Conservation (phyloP, 2,113 vertebrate species). For the Heptranchias perlo region DNA sequence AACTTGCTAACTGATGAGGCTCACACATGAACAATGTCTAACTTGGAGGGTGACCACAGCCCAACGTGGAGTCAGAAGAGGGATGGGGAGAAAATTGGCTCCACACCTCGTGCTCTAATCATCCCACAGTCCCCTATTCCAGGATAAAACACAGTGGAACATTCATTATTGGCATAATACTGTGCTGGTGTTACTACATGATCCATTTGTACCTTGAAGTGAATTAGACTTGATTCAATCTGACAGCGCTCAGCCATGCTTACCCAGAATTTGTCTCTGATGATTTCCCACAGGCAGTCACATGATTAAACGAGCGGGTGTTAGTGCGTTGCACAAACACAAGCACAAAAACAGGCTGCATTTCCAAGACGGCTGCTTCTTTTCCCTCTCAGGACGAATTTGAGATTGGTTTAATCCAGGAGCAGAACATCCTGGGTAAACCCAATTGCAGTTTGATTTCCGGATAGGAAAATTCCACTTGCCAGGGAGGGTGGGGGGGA, state of each 20-base stretch:
- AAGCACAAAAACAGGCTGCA: neutral
- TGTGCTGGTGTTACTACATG: slow-evolving; percentile 13
- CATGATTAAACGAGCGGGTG: neutral
- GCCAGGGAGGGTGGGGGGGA: neutral
- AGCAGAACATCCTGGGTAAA: neutral
- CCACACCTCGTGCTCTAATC: neutral
- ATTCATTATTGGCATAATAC: slow-evolving; percentile 9
- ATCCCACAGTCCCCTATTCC: neutral
- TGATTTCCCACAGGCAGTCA: slow-evolving; percentile 23
- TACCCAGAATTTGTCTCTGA: neutral
- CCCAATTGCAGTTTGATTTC: neutral
- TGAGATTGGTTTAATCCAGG: neutral
- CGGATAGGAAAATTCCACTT: neutral
- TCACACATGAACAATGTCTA: neutral
- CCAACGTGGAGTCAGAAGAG: neutral
- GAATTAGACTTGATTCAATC: slow-evolving; percentile 33
- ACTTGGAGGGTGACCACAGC: neutral
- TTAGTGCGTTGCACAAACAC: neutral
- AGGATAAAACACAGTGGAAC: neutral
- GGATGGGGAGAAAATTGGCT: neutral
- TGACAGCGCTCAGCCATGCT: slow-evolving; percentile 33
- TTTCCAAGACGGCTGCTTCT: neutral
- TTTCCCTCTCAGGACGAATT: neutral
- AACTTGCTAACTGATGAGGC: neutral
- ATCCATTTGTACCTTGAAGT: slow-evolving; percentile 30